Base-by-base conservation (phyloP, 2,797 vertebrate genomes). In the Hylomyscus alleni region DNA sequence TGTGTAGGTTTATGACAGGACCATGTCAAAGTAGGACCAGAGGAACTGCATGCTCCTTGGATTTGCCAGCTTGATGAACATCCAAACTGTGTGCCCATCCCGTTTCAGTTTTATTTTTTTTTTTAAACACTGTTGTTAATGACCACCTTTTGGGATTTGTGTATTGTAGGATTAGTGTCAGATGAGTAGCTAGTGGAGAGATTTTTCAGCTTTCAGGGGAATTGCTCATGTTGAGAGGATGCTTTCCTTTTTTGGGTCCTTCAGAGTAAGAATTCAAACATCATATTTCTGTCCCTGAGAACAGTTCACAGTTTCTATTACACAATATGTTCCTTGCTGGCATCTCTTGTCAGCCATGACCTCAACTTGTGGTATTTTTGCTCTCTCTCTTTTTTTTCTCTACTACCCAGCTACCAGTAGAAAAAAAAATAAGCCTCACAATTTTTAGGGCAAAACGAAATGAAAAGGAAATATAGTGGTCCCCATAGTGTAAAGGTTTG, bases 391-490 rank as follows among this genome's bases (percentile, higher is more conserved):
- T 65, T 52, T 40, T 83, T 89, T 91, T 85, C 88, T 94, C 77
- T 93, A 60, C 67, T 97, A 75, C 72, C 67, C 26, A 81, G 86
- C 29, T 95, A 92, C 56, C 73, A 89, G 7, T 14, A 92, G 12
- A 0, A 54, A 54, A 54, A 22, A 54, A 89, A 24, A 26, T 2
- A 67, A 34, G 6, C 0, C 69, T 47, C 62, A 93, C 58, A n/a
- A 93, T 65, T 96, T 96, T 95, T 76, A 86, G 69, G 58, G 26
- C 65, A 73, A 88, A 62, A 76, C 60, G n/a, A 93, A 97, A 94
- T 78, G 0, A 93, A 94, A 96, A 72, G 76, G 86, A 95, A 91
- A 76, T 24, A 47, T 34, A 58, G 14, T 72, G 93, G 89, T 69
- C 50, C 58, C 54, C 73, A 24, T 44, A 82, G 58, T 76, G n/a